A percentile compares a stretch with the other conserved stretches of the same genome.
These are phyloP conservation scores for Dinomys branickii DNA, from an alignment of 2,113 vertebrate species.

Conservation along the genomic window DNA sequence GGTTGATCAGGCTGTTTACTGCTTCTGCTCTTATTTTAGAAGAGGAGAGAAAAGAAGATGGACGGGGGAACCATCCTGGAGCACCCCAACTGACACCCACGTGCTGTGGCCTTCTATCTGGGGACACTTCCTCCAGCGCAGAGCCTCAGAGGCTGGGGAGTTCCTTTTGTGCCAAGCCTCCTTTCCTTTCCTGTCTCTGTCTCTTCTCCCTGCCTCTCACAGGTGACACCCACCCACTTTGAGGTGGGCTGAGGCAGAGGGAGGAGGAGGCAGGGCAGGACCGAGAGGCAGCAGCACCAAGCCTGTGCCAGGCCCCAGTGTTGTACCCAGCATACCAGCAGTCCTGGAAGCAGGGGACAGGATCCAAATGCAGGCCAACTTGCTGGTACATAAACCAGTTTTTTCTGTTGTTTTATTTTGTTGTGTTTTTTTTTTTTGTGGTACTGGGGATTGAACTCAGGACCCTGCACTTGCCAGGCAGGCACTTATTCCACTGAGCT, in stretches of 20 bases:
- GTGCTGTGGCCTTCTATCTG: not conserved
- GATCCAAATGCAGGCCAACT: not conserved
- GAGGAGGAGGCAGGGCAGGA: too few species aligned
- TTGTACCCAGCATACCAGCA: not conserved
- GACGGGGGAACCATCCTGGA: not conserved
- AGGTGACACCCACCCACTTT: not conserved
- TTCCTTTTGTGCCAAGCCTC: not conserved
- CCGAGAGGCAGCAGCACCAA: not conserved
- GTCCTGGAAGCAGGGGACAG: not conserved
- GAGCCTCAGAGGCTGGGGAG: not conserved
- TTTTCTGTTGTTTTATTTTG: too few species aligned
- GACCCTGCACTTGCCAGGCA: too few species aligned
- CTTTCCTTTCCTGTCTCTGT: not conserved
- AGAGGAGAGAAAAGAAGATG: not conserved
- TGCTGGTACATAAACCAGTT: not conserved
- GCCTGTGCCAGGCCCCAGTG: not conserved
- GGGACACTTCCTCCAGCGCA: not conserved
- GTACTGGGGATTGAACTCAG: too few species aligned
- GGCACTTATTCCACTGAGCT: too few species aligned
- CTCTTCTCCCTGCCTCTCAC: not conserved
- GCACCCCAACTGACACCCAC: accelerated
- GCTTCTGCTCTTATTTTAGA: not conserved
- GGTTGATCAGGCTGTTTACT: not conserved
- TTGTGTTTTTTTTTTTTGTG: too few species aligned
- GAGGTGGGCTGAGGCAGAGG: not conserved